Percentiles rank a stretch among this genome's conserved stretches.
Conservation (phyloP, 2,888 invertebrate genomes). For the Synanthedon andrenaeformis region DNA sequence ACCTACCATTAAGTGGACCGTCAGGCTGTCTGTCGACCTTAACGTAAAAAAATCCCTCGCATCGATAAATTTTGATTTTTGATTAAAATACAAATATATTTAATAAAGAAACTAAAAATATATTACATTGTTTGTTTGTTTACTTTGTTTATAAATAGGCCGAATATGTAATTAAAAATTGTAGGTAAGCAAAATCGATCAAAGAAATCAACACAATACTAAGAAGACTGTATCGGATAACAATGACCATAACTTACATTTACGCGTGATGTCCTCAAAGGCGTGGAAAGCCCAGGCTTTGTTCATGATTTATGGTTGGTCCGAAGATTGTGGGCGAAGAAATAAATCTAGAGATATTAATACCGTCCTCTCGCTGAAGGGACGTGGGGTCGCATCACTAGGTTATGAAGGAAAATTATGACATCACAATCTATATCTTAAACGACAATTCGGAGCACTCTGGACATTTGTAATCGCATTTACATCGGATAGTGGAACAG, state of each 20-base stretch:
- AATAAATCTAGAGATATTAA: conserved; percentile 45
- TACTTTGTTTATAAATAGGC: too few species aligned
- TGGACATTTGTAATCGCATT: too few species aligned
- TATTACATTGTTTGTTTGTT: too few species aligned
- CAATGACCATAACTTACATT: conserved; percentile 46
- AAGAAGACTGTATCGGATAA: conserved; percentile 28
- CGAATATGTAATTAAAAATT: too few species aligned
- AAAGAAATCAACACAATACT: not conserved
- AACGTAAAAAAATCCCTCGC: too few species aligned
- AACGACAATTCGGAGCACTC: not conserved
- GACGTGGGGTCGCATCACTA: conserved; percentile 10
- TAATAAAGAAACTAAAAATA: too few species aligned
- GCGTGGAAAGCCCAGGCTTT: conserved; percentile 12
- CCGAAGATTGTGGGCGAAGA: conserved; percentile 38
- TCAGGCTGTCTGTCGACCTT: too few species aligned
- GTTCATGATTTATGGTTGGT: conserved; percentile 37
- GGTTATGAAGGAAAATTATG: conserved; percentile 16
- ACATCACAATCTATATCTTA: conserved; percentile 8
- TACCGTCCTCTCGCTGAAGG: conserved; percentile 12
- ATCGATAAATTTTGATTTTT: too few species aligned
- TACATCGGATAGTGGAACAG: too few species aligned
- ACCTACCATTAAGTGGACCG: too few species aligned
- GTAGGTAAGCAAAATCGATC: too few species aligned
- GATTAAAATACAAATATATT: too few species aligned
- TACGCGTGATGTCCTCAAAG: conserved; percentile 30